Evolutionary conservation across 2,797 vertebrate genomes (phyloP).

Genomic region (Cynopterus sphinx): DNA sequence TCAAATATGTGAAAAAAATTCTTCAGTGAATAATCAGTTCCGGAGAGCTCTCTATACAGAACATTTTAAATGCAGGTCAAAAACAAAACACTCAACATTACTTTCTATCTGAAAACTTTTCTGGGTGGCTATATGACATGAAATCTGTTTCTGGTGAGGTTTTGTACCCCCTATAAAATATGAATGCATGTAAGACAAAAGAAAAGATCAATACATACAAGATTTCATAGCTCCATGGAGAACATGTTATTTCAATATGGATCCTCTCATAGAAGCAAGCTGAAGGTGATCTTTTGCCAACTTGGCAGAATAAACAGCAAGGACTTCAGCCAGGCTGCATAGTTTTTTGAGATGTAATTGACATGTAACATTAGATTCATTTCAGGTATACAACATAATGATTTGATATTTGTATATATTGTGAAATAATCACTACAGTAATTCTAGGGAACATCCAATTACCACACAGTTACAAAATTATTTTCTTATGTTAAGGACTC

Average conservation of each 20-base stretch:
- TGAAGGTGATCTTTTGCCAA: neutral
- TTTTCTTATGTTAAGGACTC: neutral
- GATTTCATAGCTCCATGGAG: neutral
- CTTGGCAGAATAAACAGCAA: neutral
- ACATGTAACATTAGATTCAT: neutral
- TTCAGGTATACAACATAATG: neutral
- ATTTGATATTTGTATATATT: neutral
- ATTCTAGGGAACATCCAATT: neutral
- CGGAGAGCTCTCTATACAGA: neutral
- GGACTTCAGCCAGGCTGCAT: neutral
- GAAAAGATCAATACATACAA: neutral
- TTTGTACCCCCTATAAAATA: neutral
- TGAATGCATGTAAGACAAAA: neutral
- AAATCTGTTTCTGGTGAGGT: neutral
- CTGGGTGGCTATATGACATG: neutral
- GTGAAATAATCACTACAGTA: neutral
- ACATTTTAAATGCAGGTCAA: slow-evolving; percentile 14
- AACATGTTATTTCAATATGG: neutral
- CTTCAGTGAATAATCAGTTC: neutral
- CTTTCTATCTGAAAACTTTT: neutral
- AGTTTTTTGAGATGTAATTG: neutral
- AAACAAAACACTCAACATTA: neutral
- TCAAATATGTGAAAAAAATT: slow-evolving; percentile 1
- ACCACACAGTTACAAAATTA: neutral
- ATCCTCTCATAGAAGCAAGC: neutral